phyloP scores from a whole-genome alignment of 1,140 invertebrate species.

The Vollenhovia emeryi region DNA sequence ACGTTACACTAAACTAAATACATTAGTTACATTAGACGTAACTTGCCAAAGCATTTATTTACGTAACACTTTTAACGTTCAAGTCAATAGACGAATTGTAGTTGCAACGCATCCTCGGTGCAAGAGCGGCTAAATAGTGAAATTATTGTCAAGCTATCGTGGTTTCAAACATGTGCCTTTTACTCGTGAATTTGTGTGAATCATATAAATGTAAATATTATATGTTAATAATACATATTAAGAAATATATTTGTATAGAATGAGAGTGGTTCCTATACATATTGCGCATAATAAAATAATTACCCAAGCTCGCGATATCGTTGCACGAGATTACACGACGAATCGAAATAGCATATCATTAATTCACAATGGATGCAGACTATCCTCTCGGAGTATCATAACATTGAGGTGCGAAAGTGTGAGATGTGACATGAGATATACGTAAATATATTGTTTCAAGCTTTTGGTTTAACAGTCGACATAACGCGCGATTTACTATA shows the following conservation, averaged over 20 bases:
- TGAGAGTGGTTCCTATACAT: conserved; percentile 65
- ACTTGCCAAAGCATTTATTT: conserved; percentile 55
- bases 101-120: conserved; percentile 16
- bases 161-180: conserved; percentile 73
- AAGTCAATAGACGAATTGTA: conserved; percentile 38
- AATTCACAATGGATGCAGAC: background rate
- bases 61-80: conserved; percentile 39
- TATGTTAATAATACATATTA: conserved; percentile 60
- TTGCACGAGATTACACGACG: conserved; percentile 16
- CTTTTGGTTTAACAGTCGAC: conserved; percentile 33
- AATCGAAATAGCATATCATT: conserved; percentile 50
- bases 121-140: conserved; percentile 19
- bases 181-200: conserved; percentile 66
- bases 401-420: conserved; percentile 4
- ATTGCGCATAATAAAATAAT: conserved; percentile 11
- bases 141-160: conserved; percentile 59
- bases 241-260: conserved; percentile 69
- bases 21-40: conserved; percentile 28
- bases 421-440: conserved; percentile 4
- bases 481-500: conserved; percentile 1
- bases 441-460: conserved; percentile 28
- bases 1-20: conserved; percentile 24
- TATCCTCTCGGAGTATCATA: background rate
- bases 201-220: conserved; percentile 68
- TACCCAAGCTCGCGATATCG: background rate